Evolutionary conservation across 2,888 invertebrate species (phyloP).

Genomic region (Caenorhabditis plicata): DNA sequence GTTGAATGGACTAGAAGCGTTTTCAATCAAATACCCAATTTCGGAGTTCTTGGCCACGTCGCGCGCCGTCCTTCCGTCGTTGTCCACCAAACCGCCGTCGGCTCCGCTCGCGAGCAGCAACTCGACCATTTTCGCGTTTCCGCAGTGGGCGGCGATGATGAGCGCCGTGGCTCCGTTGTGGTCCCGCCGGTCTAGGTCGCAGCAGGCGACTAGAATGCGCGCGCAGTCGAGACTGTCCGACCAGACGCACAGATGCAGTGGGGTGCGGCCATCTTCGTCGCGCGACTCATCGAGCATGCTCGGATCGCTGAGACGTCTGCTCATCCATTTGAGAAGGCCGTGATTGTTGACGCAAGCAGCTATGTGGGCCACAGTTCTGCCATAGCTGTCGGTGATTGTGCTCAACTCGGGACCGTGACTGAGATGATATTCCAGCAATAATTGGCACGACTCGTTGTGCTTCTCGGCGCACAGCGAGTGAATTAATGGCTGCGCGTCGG

Average conservation of each 20-base stretch:
- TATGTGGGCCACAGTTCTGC: slow-evolving; percentile 74
- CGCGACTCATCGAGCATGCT: slow-evolving; percentile 35
- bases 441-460: slow-evolving; percentile 77
- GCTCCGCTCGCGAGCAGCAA: slow-evolving; percentile 45
- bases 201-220: slow-evolving; percentile 31
- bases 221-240: slow-evolving; percentile 32
- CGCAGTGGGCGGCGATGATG: slow-evolving; percentile 46
- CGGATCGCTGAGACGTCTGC: slow-evolving; percentile 38
- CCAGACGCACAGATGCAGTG: slow-evolving; percentile 49
- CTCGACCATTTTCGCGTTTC: slow-evolving; percentile 44
- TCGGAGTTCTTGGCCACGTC: slow-evolving; percentile 44
- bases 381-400: slow-evolving; percentile 68
- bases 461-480: slow-evolving; percentile 37
- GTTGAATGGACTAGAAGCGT: too few relatives aligned
- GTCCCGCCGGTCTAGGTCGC: slow-evolving; percentile 44
- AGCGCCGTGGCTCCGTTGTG: slow-evolving; percentile 50
- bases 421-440: too few relatives aligned
- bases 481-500: slow-evolving; percentile 43
- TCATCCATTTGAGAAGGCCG: neutral
- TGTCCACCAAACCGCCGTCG: slow-evolving; percentile 42
- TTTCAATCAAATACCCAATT: too few relatives aligned
- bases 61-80: slow-evolving; percentile 40
- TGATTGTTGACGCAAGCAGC: slow-evolving; percentile 64
- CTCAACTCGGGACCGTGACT: slow-evolving; percentile 68
- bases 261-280: slow-evolving; percentile 42